These are phyloP conservation scores for Orchestia grillus DNA, from an alignment of 1,140 invertebrate species.

Conservation along the genomic window DNA sequence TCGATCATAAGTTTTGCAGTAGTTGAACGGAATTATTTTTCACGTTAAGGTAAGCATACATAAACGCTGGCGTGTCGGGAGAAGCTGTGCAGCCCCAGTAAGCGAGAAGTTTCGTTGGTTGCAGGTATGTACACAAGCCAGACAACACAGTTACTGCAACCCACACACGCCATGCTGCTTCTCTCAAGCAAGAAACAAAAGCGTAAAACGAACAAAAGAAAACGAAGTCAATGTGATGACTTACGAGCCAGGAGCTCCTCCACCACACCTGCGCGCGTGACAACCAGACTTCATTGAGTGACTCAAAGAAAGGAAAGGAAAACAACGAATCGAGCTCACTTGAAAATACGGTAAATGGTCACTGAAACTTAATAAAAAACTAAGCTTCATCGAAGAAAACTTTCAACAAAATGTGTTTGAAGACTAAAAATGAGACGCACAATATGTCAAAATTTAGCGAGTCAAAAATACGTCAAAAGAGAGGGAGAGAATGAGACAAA, in stretches of 20 bases:
- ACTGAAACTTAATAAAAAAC: neutral
- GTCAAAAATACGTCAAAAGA: neutral
- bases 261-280: neutral
- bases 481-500: neutral
- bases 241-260: constrained; percentile 47
- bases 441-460: neutral
- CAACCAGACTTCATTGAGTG: neutral
- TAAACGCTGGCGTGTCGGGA: neutral
- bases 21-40: neutral
- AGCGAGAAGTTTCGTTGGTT: neutral
- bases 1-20: neutral
- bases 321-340: neutral
- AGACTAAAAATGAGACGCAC: neutral
- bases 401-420: neutral
- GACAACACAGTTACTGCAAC: neutral
- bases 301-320: neutral
- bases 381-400: neutral
- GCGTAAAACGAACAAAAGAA: neutral
- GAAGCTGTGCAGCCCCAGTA: neutral
- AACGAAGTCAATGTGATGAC: constrained; percentile 11
- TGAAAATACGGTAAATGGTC: neutral
- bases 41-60: neutral
- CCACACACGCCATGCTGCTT: neutral
- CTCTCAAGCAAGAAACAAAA: neutral
- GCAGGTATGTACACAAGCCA: neutral